These are phyloP conservation scores for Camelus dromedarius DNA, from an alignment of 2,113 vertebrate genomes.

Conservation along the genomic window DNA sequence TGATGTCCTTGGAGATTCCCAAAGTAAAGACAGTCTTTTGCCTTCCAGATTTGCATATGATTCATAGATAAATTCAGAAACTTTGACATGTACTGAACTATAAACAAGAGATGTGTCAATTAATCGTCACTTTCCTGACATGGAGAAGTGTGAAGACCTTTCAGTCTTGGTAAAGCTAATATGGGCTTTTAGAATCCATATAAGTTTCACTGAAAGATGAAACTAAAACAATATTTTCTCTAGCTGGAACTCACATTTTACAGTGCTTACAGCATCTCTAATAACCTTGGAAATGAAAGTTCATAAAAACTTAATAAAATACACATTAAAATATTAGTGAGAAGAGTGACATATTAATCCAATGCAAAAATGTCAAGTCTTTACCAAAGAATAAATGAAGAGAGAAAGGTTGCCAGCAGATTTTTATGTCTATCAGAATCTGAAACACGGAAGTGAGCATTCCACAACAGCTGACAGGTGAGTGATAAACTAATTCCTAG, in stretches of 20 bases:
- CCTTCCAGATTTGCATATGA: neutral
- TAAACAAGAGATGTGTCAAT: neutral
- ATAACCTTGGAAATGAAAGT: neutral
- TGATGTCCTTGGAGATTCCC: neutral
- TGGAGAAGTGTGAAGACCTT: neutral
- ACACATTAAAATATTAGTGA: slow-evolving; percentile 5
- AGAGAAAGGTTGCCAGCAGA: neutral
- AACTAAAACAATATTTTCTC: neutral
- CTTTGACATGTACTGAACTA: neutral
- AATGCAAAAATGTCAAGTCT: neutral
- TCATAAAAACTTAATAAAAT: slow-evolving; percentile 31
- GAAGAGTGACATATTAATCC: neutral
- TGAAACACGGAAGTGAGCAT: neutral
- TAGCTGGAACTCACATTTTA: neutral
- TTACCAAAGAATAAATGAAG: neutral
- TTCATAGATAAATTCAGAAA: slow-evolving; percentile 21
- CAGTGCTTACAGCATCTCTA: neutral
- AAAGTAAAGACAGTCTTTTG: neutral
- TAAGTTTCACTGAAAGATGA: neutral
- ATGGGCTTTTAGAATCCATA: neutral
- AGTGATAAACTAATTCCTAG: neutral
- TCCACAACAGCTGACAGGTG: neutral
- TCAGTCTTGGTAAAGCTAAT: neutral
- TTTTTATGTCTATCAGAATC: slow-evolving; percentile 2
- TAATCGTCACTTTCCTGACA: slow-evolving; percentile 10